A percentile compares a stretch with the other conserved stretches of the same genome.
Conservation (phyloP, 2,888 invertebrate species). For the Notodonta dromedarius region DNA sequence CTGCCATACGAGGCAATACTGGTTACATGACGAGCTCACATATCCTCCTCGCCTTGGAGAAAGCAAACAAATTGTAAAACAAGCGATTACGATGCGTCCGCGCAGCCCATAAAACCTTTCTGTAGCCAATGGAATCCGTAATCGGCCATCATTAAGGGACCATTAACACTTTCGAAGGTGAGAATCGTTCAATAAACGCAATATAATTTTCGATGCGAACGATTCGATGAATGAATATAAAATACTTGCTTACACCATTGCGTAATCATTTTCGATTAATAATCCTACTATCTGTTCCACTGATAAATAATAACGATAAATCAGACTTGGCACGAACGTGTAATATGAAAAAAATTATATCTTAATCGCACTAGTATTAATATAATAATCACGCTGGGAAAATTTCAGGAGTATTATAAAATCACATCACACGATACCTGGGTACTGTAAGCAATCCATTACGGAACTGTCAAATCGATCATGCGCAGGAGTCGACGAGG, state of each 20-base stretch:
- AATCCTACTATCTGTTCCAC: neutral
- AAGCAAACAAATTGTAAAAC: conserved; percentile 73
- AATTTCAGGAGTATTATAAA: conserved; percentile 11
- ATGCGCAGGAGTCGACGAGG: conserved; percentile 69
- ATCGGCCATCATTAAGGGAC: conserved; percentile 22
- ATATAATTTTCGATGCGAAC: neutral
- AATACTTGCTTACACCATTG: neutral
- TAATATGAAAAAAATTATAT: neutral
- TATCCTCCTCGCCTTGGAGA: conserved; percentile 66
- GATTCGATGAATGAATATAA: conserved; percentile 4
- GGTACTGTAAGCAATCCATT: conserved; percentile 70
- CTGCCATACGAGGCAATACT: conserved; percentile 51
- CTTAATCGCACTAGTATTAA: conserved; percentile 11
- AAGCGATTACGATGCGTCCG: conserved; percentile 48
- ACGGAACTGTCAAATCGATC: conserved; percentile 65
- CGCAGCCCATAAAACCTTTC: conserved; percentile 27
- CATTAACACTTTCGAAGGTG: conserved; percentile 20
- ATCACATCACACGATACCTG: conserved; percentile 54
- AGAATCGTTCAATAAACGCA: conserved; percentile 12
- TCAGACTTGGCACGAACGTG: neutral
- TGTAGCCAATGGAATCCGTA: conserved; percentile 24
- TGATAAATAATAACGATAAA: neutral
- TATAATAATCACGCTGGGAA: conserved; percentile 10
- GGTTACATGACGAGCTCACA: conserved; percentile 57
- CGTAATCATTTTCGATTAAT: conserved; percentile 2